Evolutionary conservation across 1,140 invertebrate species (phyloP).

Genomic region (Drosophila ficusphila): DNA sequence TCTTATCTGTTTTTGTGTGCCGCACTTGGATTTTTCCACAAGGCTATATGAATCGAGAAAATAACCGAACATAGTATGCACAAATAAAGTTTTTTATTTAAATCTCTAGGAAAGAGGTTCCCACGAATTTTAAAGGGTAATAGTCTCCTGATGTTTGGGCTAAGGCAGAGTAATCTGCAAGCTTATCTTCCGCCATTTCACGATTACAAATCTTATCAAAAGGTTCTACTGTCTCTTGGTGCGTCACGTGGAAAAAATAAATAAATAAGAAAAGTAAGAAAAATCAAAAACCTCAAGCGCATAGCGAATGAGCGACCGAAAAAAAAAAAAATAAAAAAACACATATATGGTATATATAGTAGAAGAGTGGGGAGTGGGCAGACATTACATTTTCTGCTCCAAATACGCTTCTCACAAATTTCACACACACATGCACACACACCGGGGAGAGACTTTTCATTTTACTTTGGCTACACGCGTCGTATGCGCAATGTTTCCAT

Average conservation of each 20-base stretch:
- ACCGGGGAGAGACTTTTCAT: conserved; percentile 55
- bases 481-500: conserved; percentile 75
- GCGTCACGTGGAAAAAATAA: conserved; percentile 2
- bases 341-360: conserved; percentile 1
- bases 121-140: conserved; percentile 4
- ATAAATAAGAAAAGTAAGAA: conserved; percentile 1
- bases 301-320: conserved; percentile 34
- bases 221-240: background rate
- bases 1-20: conserved; percentile 10
- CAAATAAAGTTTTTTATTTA: background rate
- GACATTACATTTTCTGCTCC: conserved; percentile 80
- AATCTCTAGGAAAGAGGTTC: background rate
- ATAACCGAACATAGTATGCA: background rate
- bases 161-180: background rate
- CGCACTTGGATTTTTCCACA: conserved; percentile 17
- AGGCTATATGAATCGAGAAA: background rate
- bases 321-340: conserved; percentile 19
- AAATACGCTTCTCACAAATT: conserved; percentile 81
- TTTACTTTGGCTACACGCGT: conserved; percentile 67
- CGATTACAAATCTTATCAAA: background rate
- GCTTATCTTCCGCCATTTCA: background rate
- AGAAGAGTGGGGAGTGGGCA: conserved; percentile 12
- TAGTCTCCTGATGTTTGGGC: background rate
- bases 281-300: conserved; percentile 38
- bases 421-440: conserved; percentile 33